Evolutionary conservation across 2,113 vertebrate species (phyloP).

Genomic region (Aegithalos caudatus): DNA sequence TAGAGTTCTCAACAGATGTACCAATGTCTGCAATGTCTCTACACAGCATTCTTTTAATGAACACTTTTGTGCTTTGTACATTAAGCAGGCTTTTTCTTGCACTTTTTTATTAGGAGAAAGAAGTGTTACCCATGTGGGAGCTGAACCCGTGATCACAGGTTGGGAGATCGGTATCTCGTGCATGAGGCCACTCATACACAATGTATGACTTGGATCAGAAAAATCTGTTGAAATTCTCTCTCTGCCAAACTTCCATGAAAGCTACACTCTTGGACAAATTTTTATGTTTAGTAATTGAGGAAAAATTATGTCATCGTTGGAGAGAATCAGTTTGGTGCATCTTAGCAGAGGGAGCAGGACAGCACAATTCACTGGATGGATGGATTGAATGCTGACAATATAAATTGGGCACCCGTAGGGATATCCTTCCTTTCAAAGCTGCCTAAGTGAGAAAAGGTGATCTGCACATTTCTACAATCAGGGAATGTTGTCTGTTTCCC

Average conservation of each 20-base stretch:
- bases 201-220: background rate
- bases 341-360: background rate
- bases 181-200: background rate
- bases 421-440: background rate
- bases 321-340: background rate
- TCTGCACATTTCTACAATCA: background rate
- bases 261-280: background rate
- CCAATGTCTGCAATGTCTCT: background rate
- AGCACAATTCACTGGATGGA: background rate
- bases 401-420: background rate
- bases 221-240: background rate
- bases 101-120: background rate
- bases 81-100: background rate
- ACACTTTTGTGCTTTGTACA: background rate
- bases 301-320: background rate
- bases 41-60: fast-evolving
- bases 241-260: background rate
- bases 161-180: background rate
- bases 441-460: background rate
- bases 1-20: background rate
- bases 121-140: background rate
- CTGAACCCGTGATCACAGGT: fast-evolving
- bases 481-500: background rate
- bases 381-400: background rate
- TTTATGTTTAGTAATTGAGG: background rate